These are phyloP conservation scores for Mus spicilegus DNA, from an alignment of 2,113 vertebrate species.

Conservation along the genomic window DNA sequence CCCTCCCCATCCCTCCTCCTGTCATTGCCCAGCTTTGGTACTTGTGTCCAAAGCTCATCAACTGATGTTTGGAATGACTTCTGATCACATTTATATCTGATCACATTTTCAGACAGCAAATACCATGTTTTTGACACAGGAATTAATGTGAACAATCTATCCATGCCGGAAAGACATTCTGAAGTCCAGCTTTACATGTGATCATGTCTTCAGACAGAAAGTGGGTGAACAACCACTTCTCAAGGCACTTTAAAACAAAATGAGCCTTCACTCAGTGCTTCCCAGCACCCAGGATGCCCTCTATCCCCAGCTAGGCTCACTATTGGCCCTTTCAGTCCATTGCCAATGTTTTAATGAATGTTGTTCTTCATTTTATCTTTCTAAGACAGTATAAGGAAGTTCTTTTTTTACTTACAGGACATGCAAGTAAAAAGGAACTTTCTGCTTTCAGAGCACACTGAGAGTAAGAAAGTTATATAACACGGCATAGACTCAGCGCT, in stretches of 20 bases:
- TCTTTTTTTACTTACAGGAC: background rate
- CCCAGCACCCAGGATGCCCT: background rate
- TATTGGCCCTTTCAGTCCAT: background rate
- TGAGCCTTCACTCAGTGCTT: accelerated
- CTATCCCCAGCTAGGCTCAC: background rate
- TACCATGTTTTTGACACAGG: background rate
- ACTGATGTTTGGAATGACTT: background rate
- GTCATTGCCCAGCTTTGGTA: background rate
- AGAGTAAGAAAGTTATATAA: constrained; percentile 33
- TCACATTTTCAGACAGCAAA: background rate
- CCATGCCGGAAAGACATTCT: background rate
- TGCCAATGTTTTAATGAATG: background rate
- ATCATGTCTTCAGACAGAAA: background rate
- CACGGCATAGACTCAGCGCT: background rate
- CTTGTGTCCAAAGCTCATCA: background rate
- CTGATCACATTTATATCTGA: background rate
- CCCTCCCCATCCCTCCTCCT: background rate
- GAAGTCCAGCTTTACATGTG: background rate
- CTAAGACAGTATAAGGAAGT: background rate
- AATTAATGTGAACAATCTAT: background rate
- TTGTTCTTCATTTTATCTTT: background rate
- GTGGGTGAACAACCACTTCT: background rate
- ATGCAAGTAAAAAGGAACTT: background rate
- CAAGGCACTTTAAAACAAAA: background rate
- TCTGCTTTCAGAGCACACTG: background rate